Base-by-base conservation (phyloP, 2,797 vertebrate genomes). In the Danionella dracula region DNA sequence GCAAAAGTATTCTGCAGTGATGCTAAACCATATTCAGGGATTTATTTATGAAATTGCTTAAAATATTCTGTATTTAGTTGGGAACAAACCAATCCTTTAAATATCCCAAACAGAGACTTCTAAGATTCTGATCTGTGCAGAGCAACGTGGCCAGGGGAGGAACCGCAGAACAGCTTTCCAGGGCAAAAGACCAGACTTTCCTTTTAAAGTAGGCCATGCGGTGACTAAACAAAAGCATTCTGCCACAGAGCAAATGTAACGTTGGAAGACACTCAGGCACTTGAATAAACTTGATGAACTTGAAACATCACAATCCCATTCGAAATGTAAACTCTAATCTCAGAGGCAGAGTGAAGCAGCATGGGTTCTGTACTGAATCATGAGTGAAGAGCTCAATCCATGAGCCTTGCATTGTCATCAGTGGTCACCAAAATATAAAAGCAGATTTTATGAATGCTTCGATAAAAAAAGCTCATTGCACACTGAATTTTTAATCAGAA, bases 161-260 rank as follows among this genome's bases (percentile, higher is more conserved):
- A 82, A 57, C 44, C 66, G 75, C 71, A 76, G 74, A 82, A 57
- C 44, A 67, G 75, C 71, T 44, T 19, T 37, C 13, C 2, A 7
- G 21, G 44, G 70, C 75, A 71, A 21, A 45, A 62, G 49, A 80
- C 82, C 81, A 85, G 73, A 56, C 56, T 66, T 73, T 40, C 37
- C 59, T 48, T 45, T 67, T 68, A 81, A 89, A 87, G 79, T 85
- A 86, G 87, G 85, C 61, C 85, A 86, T 5, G 56, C 73, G 78
- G 74, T 65, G 72, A 80, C 77, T 77, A 78, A 77, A 84, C 68
- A 68, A 81, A 85, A 82, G 77, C 70, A 77, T 55, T 67, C 16
- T 13, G 53, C 72, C 78, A 72, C 44, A 5, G 13, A 48, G 49
- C 46, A 69, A 54, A 46, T 38, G 46, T 17, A 40, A 15, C 66